phyloP scores from a whole-genome alignment of 2,888 invertebrate species.

The Ligdia adustata region DNA sequence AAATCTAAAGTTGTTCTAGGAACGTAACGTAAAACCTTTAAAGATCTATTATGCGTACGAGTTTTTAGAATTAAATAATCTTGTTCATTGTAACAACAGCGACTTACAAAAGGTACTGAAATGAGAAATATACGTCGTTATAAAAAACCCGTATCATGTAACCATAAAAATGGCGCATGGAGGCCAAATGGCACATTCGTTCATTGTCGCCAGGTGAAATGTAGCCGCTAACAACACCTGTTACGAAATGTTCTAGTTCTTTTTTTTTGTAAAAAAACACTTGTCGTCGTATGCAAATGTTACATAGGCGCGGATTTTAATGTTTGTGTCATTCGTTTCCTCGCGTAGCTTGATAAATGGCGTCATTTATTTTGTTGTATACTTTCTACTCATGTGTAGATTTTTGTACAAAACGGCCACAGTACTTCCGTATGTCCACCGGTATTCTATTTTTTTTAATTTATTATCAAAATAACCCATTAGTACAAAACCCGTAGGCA shows the following conservation, averaged over 20 bases:
- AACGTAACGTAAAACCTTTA: too few relatives aligned
- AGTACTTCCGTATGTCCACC: background rate
- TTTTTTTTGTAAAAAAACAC: conserved; percentile 36
- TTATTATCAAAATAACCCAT: too few relatives aligned
- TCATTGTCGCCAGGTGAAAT: conserved; percentile 48
- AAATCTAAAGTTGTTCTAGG: too few relatives aligned
- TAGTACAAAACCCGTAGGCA: too few relatives aligned
- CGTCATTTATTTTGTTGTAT: conserved; percentile 46
- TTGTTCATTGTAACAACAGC: too few relatives aligned
- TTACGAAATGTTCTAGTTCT: conserved; percentile 40
- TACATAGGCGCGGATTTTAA: conserved; percentile 31
- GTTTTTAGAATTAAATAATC: too few relatives aligned
- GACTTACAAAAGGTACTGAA: too few relatives aligned
- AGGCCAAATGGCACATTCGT: conserved; percentile 36
- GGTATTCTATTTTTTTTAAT: background rate
- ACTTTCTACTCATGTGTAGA: background rate
- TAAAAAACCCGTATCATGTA: conserved; percentile 26
- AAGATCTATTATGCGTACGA: too few relatives aligned
- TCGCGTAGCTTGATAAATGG: conserved; percentile 52
- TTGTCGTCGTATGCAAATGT: conserved; percentile 10
- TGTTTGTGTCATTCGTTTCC: conserved; percentile 48
- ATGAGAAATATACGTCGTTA: background rate
- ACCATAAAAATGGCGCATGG: conserved; percentile 19
- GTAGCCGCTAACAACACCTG: conserved; percentile 54
- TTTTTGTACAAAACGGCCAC: conserved; percentile 2